Conservation (phyloP, 2,113 vertebrate species). For the Toxostoma redivivum region DNA sequence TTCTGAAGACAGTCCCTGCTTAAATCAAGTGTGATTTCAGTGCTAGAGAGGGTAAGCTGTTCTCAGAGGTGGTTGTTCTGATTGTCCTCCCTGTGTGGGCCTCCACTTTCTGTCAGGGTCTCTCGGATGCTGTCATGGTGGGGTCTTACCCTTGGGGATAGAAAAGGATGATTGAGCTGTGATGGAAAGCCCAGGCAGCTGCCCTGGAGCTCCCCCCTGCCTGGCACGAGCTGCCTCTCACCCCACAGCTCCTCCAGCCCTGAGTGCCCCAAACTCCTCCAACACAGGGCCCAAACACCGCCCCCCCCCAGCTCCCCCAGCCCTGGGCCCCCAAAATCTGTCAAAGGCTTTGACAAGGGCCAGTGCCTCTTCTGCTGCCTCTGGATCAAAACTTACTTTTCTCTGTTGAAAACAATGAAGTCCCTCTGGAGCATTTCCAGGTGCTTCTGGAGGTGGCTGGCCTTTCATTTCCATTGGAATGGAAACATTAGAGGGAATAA, state of each 20-base stretch:
- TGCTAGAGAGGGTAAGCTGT: neutral
- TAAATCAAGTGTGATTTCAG: neutral
- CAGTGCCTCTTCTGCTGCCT: neutral
- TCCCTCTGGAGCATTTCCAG: conserved; percentile 90
- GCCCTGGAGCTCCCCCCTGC: neutral
- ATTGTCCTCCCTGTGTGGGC: neutral
- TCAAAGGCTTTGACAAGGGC: neutral
- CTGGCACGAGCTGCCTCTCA: rapidly evolving
- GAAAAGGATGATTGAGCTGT: neutral
- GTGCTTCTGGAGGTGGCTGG: conserved; percentile 85
- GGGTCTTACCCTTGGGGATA: conserved; percentile 49
- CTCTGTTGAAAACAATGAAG: conserved; percentile 98
- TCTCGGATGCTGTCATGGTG: conserved; percentile 40
- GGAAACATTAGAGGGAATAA: neutral
- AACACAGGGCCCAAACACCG: neutral
- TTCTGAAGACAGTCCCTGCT: neutral
- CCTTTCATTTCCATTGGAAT: conserved; percentile 67
- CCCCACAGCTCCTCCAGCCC: neutral
- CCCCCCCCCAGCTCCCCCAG: rapidly evolving
- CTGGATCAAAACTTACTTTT: conserved; percentile 81
- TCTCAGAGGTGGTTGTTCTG: conserved; percentile 55
- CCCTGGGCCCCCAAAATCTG: neutral
- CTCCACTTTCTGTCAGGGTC: conserved; percentile 40
- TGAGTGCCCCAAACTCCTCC: neutral
- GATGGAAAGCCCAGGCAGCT: neutral